Evolutionary conservation across 2,797 vertebrate genomes (phyloP).

Genomic region (Chaetodon trifasciatus): DNA sequence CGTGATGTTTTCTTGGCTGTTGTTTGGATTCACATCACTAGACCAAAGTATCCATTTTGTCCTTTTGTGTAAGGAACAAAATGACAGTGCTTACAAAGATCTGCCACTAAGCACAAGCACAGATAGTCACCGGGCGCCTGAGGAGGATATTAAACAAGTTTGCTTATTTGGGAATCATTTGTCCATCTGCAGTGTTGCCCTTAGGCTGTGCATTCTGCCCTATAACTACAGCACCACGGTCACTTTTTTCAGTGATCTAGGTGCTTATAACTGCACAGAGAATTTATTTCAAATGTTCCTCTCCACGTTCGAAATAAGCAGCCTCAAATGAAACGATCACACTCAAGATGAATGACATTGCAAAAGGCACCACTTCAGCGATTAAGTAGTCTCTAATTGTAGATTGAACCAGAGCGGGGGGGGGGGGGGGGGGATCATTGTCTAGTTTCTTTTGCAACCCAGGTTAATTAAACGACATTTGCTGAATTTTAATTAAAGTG

Average conservation of each 20-base stretch:
- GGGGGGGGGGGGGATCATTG: constrained; percentile 31
- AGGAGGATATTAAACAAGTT: constrained; percentile 71
- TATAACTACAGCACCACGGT: constrained; percentile 28
- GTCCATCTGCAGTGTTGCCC: constrained; percentile 63
- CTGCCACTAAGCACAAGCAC: constrained; percentile 48
- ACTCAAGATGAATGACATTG: constrained; percentile 59
- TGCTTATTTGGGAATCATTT: constrained; percentile 68
- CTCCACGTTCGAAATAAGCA: constrained; percentile 31
- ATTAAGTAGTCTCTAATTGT: constrained; percentile 67
- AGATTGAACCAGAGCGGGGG: constrained; percentile 38
- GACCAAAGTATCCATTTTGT: constrained; percentile 63
- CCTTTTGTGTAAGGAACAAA: constrained; percentile 57
- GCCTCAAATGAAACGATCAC: constrained; percentile 32
- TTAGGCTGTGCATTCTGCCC: constrained; percentile 48
- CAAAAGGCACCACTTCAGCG: constrained; percentile 63
- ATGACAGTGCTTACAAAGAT: constrained; percentile 53
- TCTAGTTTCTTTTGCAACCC: constrained; percentile 65
- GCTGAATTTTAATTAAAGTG: constrained; percentile 71
- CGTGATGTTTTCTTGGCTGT: constrained; percentile 41
- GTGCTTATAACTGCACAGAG: constrained; percentile 35
- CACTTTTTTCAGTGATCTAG: constrained; percentile 51
- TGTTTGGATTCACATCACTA: constrained; percentile 54
- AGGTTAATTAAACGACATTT: constrained; percentile 71
- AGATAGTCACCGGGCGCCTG: constrained; percentile 56
- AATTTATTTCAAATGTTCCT: constrained; percentile 45